Base-by-base conservation (phyloP, 2,888 invertebrate genomes). In the Tiliacea aurago region DNA sequence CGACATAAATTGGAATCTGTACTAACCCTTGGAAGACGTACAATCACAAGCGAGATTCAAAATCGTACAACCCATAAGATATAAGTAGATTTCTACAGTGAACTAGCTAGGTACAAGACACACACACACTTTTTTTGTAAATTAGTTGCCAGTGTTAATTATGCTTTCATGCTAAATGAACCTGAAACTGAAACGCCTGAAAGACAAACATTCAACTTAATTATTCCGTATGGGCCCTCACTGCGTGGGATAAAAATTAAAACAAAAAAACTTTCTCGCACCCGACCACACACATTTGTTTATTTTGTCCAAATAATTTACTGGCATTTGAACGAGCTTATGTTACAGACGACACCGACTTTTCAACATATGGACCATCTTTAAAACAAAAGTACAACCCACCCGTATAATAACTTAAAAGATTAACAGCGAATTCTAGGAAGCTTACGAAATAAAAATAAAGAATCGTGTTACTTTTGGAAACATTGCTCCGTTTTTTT, bases 241-340 rank as follows among this genome's bases (percentile, higher is more conserved):
- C n/a, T 33, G 37, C 47, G 15, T 61, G 53, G 7, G n/a, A 65
- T 51, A 58, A 55, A 67, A 55, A 41, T 51, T 41, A 4, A 23
- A 49, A 55, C 41, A 72, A 74, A 73, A n/a, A 76, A 79, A 43
- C 18, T 18, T 59, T 64, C 75, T 41, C 68, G 10, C 71, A 75
- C 66, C 61, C 84, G 88, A 87, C 89, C 88, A 87, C 88, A 88
- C 89, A 76, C 81, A 84, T 80, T 86, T 86, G 86, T 87, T 86
- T 87, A 83, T 86, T 86, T 86, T 84, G 73, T 68, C 58, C 63
- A 70, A 85, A 87, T 83, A 73, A 86, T 82, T 84, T 87, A 84
- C 74, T 78, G 66, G 15, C 76, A 65, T 84, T 85, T 72, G 73
- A 56, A 61, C 5, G 11, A 69, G 72, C 68, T 77, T 63, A 70